Percentiles rank a stretch among this genome's conserved stretches.
These are phyloP conservation scores for Steinernema feltiae DNA, from an alignment of 1,140 invertebrate species.

Conservation along the genomic window DNA sequence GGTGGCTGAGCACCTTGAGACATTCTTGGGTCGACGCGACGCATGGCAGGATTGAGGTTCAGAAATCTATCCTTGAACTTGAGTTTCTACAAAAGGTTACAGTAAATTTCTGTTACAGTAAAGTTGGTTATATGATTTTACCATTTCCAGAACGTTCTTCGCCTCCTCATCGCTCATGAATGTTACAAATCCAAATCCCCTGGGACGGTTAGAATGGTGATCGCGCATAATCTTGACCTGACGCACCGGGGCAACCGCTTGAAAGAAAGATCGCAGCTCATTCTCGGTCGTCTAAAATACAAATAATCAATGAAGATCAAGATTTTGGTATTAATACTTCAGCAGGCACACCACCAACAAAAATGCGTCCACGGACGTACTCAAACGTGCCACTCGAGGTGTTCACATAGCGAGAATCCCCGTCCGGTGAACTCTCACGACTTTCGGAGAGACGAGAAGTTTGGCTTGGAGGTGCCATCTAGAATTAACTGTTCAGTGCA, in stretches of 20 bases:
- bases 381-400: not conserved
- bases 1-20: not conserved
- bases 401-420: not conserved
- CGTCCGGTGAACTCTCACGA: too few species aligned
- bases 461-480: not conserved
- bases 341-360: not conserved
- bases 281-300: not conserved
- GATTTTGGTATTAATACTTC: not conserved
- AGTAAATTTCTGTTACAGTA: not conserved
- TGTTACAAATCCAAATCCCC: not conserved
- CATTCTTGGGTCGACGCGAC: not conserved
- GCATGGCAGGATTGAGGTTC: not conserved
- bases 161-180: not conserved
- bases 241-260: not conserved
- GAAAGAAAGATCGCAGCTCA: not conserved
- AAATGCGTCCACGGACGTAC: not conserved
- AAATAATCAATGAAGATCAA: not conserved
- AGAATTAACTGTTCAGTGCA: not conserved
- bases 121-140: not conserved
- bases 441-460: too few species aligned
- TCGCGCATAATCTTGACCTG: not conserved
- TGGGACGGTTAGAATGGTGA: not conserved
- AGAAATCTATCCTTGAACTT: not conserved
- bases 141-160: not conserved
- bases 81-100: too few species aligned